phyloP scores from a whole-genome alignment of 2,888 invertebrate species.

The Scrobipalpa atriplicella region DNA sequence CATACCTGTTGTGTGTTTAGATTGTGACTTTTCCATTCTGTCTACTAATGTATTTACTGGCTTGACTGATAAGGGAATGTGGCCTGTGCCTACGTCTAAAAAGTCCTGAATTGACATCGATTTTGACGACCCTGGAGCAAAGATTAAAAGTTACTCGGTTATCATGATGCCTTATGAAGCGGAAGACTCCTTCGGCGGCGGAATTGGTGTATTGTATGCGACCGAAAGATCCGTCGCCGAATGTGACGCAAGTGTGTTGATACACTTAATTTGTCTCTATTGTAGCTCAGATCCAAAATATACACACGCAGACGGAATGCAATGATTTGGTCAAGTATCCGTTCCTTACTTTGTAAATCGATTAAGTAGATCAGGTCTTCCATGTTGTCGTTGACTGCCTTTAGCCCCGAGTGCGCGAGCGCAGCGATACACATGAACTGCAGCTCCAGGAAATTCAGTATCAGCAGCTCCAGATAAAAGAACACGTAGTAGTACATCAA shows the following conservation, averaged over 20 bases:
- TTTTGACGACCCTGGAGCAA: background rate
- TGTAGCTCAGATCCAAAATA: no score
- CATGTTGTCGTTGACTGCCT: background rate
- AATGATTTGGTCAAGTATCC: no score
- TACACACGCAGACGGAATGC: no score
- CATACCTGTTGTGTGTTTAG: background rate
- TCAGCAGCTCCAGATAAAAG: background rate
- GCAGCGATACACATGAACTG: slow-evolving; percentile 13
- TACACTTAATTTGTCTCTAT: no score
- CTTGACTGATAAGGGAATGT: background rate
- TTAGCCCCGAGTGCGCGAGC: background rate
- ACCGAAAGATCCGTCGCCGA: no score
- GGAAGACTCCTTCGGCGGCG: no score
- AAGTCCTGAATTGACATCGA: background rate
- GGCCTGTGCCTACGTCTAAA: background rate
- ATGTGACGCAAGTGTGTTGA: no score
- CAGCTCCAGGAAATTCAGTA: background rate
- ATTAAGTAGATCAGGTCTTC: slow-evolving; percentile 9
- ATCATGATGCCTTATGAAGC: no score
- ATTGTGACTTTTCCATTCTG: background rate
- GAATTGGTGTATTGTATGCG: no score
- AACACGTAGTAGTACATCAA: slow-evolving; percentile 15
- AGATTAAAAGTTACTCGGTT: background rate
- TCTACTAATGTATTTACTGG: background rate
- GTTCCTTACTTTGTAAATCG: slow-evolving; percentile 15